Evolutionary conservation across 2,113 vertebrate species (phyloP), one percentile per base, ranked within the genome.

Genomic region (Ursus arctos): DNA sequence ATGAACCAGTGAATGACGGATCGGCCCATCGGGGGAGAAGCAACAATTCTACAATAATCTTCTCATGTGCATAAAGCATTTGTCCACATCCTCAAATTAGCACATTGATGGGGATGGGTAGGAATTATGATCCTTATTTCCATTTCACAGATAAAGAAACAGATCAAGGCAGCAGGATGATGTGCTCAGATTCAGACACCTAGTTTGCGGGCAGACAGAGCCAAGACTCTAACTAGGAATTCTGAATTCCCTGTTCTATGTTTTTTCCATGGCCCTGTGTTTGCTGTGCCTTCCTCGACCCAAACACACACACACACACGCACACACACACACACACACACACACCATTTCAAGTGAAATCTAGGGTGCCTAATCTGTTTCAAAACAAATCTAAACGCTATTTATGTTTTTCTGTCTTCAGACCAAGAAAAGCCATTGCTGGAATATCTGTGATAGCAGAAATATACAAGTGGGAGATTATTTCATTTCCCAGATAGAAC

Each of bases 331-430:
- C 6, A 18, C n/a, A 61, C 16, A 84, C 2, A 83, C 16, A 72
- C 26, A 79, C 3, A 16, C 13, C 40, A 49, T 59, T 93, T 88
- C 40, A 80, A 71, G 88, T 65, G 80, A 79, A 90, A 72, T 88
- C 69, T 26, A 71, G n/a, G 51, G 15, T 84, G 21, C 6, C 22
- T 72, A 72, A 76, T 85, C 24, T 88, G 21, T 74, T 83, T 51
- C 24, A 55, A 71, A 94, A 88, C 26, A 93, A 93, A 92, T 36
- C 53, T 74, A 57, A 95, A 92, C 86, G 21, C 61, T 83, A 71
- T 65, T 93, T 93, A 16, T 55, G 16, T 74, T 94, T 96, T 93
- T 47, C 31, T 91, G 31, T 89, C 82, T 93, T 95, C 36, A 80
- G 31, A 90, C 43, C 2, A 1, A 82, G 24, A 71, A 67, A 83